These are phyloP conservation scores for Dryobates pubescens DNA, from an alignment of 2,797 vertebrate species.

Conservation along the genomic window DNA sequence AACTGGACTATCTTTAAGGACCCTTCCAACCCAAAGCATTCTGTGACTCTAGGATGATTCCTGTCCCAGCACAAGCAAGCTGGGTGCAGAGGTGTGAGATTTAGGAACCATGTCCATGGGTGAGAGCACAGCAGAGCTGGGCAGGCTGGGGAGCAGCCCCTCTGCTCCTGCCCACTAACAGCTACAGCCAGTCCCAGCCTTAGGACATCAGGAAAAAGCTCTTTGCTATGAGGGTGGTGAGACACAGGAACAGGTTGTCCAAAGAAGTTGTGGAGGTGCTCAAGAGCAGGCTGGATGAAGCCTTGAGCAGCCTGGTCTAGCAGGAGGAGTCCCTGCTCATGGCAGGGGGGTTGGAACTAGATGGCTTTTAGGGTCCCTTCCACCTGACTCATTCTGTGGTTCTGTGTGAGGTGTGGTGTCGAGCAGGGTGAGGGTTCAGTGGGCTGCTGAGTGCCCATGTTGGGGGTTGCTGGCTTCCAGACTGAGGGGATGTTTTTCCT, in stretches of 20 bases:
- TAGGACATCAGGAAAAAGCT: too few species aligned
- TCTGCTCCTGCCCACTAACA: background rate
- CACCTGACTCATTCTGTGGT: too few species aligned
- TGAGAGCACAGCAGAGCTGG: accelerated
- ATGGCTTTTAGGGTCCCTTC: too few species aligned
- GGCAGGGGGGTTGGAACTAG: too few species aligned
- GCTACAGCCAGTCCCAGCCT: background rate
- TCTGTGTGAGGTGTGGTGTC: background rate
- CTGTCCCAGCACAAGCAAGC: background rate
- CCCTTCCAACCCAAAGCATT: too few species aligned
- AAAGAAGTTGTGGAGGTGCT: too few species aligned
- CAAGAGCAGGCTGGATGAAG: too few species aligned
- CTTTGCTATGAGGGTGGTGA: too few species aligned
- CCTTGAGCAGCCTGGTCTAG: too few species aligned
- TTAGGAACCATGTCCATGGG: background rate
- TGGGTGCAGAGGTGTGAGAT: background rate
- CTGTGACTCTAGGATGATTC: background rate
- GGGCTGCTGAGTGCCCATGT: background rate
- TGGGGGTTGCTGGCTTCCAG: background rate
- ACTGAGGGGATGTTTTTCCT: background rate
- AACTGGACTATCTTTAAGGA: too few species aligned
- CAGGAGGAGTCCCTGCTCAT: too few species aligned
- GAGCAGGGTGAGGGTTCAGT: background rate
- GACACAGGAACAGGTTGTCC: too few species aligned
- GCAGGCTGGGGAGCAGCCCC: background rate